phyloP scores from a whole-genome alignment of 23 tunicate genomes.

The Halocynthia aurantium region DNA sequence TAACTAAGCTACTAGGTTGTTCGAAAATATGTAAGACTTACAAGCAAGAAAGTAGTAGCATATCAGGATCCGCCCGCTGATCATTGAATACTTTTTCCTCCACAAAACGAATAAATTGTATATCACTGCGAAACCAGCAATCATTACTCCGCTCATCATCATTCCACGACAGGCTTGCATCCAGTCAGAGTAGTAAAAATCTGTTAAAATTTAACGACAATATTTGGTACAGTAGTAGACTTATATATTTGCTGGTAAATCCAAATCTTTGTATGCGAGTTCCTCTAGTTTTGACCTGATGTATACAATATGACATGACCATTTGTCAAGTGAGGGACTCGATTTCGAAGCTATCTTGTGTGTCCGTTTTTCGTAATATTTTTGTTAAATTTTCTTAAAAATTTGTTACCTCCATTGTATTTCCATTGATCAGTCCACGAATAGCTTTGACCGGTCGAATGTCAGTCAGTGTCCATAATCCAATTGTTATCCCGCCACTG shows the following conservation, averaged over 20 bases:
- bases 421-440: constrained; percentile 48
- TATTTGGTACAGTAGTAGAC: neutral
- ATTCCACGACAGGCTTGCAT: constrained; percentile 68
- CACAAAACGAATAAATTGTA: constrained; percentile 29
- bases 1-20: too few relatives aligned
- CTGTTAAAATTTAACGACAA: constrained; percentile 15
- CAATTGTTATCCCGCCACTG: constrained; percentile 34
- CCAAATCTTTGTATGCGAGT: too few relatives aligned
- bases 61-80: constrained; percentile 31
- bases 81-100: constrained; percentile 11
- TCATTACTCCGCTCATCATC: constrained; percentile 71
- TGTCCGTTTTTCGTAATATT: too few relatives aligned
- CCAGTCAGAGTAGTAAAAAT: constrained; percentile 60
- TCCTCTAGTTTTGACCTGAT: too few relatives aligned
- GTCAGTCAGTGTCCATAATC: constrained; percentile 55
- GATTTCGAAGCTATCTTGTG: too few relatives aligned
- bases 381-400: neutral
- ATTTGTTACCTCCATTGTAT: constrained; percentile 3
- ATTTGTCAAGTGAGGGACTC: too few relatives aligned
- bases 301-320: too few relatives aligned
- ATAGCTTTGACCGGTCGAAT: constrained; percentile 31
- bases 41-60: constrained; percentile 69
- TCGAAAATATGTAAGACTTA: constrained; percentile 14
- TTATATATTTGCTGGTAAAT: too few relatives aligned
- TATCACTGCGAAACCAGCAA: constrained; percentile 48